phyloP scores from a whole-genome alignment of 2,113 vertebrate species.

The Rutilus rutilus region DNA sequence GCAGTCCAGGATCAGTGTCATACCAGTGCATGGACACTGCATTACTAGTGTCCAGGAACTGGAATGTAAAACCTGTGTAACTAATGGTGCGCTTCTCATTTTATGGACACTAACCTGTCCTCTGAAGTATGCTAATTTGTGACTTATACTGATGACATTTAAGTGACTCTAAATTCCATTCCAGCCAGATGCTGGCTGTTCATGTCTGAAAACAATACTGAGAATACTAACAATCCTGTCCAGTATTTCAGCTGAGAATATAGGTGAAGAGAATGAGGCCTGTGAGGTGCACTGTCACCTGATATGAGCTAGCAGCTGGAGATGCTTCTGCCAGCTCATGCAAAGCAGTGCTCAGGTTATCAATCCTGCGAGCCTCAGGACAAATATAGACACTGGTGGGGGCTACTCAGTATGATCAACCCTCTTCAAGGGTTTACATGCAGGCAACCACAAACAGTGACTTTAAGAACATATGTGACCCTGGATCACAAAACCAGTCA shows the following conservation, averaged over 20 bases:
- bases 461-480: neutral
- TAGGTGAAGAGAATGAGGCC: constrained; percentile 12
- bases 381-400: constrained; percentile 58
- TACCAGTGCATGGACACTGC: constrained; percentile 7
- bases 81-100: neutral
- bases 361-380: constrained; percentile 56
- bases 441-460: constrained; percentile 27
- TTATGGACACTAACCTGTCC: neutral
- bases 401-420: constrained; percentile 28
- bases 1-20: constrained; percentile 22
- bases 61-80: constrained; percentile 25
- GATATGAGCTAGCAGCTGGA: constrained; percentile 81
- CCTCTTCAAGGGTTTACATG: constrained; percentile 45
- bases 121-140: constrained; percentile 1
- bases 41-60: constrained; percentile 18
- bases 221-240: neutral
- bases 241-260: neutral
- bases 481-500: too few relatives aligned
- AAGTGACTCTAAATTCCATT: constrained; percentile 5
- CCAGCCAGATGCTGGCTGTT: neutral
- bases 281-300: constrained; percentile 60
- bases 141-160: neutral
- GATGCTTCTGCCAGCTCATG: constrained; percentile 73
- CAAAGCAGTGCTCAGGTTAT: constrained; percentile 66
- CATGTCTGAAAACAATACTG: constrained; percentile 8